Base-by-base conservation (phyloP, 2,888 invertebrate species). In the Cheilosia variabilis region DNA sequence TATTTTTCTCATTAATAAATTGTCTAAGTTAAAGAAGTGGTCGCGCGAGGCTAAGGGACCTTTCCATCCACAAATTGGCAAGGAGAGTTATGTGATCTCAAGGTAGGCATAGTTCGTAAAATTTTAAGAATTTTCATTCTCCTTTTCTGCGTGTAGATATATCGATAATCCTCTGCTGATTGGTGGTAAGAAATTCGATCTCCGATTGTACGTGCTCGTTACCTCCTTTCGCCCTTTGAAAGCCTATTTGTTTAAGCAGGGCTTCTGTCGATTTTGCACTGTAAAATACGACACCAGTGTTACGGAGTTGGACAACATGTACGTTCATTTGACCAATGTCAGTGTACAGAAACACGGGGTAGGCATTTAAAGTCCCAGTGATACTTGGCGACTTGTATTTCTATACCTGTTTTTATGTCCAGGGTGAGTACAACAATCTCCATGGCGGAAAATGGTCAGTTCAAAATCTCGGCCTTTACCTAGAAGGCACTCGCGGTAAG, bases 301-400 rank as follows among this genome's bases (percentile, higher is more conserved):
- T 50, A 96, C 96, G 50, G 97, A 97, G 91, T 93, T 97, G 88
- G 97, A 98, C 92, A 98, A 97, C 91, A 97, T 97, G 95, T 98
- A 97, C 90, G 97, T 98, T 69, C 98, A 98, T 93, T 94, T 98
- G 69, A 98, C 98, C 13, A 99, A 99, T 91, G 98, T 98, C 4
- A 98, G 98, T 78, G 98, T 99, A n/a, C 99, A 99, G 92, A 98
- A 98, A 92, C 98, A 98, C 90, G 98, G 98, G 88, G 96, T 96
- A 92, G 93, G 94, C 93, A 0, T 3, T 5, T 50, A 15, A 57
- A 47, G n/a, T 47, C 5, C 7, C n/a, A 17, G 2, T 2, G 5
- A 45, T 15, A 45, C 15, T 45, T 17, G 45, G 5, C n/a, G 6
- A 10, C 34, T 37, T 10, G 4, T 50, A 52, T 15, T 17, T 34